Evolutionary conservation across 2,113 vertebrate genomes (phyloP), one percentile per base, ranked within the genome.

Genomic region (Corythaixoides concolor): DNA sequence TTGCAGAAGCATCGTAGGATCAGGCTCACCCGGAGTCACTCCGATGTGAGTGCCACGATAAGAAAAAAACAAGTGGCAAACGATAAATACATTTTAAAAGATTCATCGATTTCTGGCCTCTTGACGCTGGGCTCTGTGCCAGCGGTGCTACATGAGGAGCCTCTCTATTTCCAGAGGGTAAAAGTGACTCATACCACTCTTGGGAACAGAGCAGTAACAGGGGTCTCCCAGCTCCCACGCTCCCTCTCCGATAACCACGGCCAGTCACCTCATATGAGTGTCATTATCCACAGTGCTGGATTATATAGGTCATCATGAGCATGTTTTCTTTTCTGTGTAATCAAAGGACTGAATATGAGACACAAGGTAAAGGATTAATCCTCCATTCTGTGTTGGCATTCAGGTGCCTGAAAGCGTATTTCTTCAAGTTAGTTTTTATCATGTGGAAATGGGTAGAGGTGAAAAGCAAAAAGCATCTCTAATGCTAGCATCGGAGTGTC

Each of bases 61-160:
- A 63, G 53, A 37, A 80, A 93, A 82, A 85, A 79, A 9, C 5
- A 5, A 90, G 53, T n/a, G 19, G 49, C n/a, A 69, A 83, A 77
- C 19, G 37, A 77, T 64, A 85, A 90, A 69, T 62, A 70, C 1
- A 1, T 87, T 93, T 87, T 67, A 47, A 90, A 96, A 95, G 76
- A 89, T 74, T 37, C 5, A 86, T 81, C 2, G 1, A 9, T 89
- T 93, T 87, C 56, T 87, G 37, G 47, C 32, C 23, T 63, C 47
- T 86, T 81, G 68, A 81, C 1, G 3, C n/a, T 67, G 2, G 2
- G 13, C 14, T 60, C 79, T 52, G 52, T 2, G 1, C 35, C 80
- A 77, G 56, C 4, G 5, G 50, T 59, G 58, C 64, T 74, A 24
- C 8, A 14, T 1, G 11, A 89, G 53, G 39, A 88, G 26, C 22